A percentile compares a stretch with the other conserved stretches of the same genome.
These are phyloP conservation scores for Nomada ruficornis DNA, from an alignment of 2,888 invertebrate genomes.

Conservation along the genomic window DNA sequence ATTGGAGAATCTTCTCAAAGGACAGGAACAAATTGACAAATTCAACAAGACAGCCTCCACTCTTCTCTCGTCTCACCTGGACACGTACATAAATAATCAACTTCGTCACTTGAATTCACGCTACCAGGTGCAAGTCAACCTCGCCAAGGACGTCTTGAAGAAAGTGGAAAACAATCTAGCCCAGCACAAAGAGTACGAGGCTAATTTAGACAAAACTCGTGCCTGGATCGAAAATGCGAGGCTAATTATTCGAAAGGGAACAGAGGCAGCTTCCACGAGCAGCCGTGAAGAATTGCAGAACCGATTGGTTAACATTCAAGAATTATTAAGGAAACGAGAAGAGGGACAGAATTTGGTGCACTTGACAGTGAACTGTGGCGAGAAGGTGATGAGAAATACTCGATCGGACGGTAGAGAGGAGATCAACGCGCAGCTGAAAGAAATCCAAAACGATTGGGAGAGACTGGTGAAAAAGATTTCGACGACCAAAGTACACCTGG, in stretches of 20 bases:
- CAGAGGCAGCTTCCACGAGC: conserved; percentile 91
- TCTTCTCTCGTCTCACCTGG: conserved; percentile 92
- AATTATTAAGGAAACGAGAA: conserved; percentile 92
- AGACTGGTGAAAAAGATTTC: conserved; percentile 95
- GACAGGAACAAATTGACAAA: conserved; percentile 92
- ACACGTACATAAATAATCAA: conserved; percentile 95
- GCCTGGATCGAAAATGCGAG: conserved; percentile 95
- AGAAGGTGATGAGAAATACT: conserved; percentile 94
- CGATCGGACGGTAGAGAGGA: conserved; percentile 95
- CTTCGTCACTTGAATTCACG: conserved; percentile 93
- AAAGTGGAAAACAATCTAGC: conserved; percentile 95
- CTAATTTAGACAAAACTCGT: conserved; percentile 90
- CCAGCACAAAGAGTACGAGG: conserved; percentile 93
- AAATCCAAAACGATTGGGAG: conserved; percentile 96
- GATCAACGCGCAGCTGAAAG: conserved; percentile 94
- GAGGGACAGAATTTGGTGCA: conserved; percentile 95
- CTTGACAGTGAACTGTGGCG: conserved; percentile 94
- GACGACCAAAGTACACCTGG: conserved; percentile 95
- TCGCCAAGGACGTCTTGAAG: conserved; percentile 94
- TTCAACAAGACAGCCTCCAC: conserved; percentile 92
- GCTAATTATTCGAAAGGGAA: conserved; percentile 91
- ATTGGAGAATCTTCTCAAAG: conserved; percentile 90
- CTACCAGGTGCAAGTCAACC: conserved; percentile 94
- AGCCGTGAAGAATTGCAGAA: conserved; percentile 93
- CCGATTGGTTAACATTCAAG: conserved; percentile 92